A percentile compares a stretch with the other conserved stretches of the same genome.
phyloP scores from a whole-genome alignment of 2,888 invertebrate genomes.

The Leptopilina drosophilae region DNA sequence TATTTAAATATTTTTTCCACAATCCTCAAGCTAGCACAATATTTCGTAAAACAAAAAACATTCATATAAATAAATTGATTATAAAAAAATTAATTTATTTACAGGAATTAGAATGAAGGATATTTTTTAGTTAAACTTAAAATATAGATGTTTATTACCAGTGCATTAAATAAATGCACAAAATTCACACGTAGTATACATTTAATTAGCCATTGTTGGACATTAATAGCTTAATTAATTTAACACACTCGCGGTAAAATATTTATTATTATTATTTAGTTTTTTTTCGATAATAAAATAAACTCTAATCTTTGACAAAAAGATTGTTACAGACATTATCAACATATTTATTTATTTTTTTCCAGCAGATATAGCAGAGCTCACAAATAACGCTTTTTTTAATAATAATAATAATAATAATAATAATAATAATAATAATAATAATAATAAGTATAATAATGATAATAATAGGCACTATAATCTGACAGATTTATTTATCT shows the following conservation, averaged over 20 bases:
- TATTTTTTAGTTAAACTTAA: conserved; percentile 18
- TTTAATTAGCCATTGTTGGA: conserved; percentile 46
- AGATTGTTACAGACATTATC: conserved; percentile 58
- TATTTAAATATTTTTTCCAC: too few relatives aligned
- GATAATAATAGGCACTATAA: conserved; percentile 59
- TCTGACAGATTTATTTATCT: background rate
- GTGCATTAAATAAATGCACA: conserved; percentile 46
- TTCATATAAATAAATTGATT: too few relatives aligned
- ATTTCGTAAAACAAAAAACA: too few relatives aligned
- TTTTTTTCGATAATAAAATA: conserved; percentile 68
- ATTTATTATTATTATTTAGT: conserved; percentile 25
- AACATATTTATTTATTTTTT: conserved; percentile 49
- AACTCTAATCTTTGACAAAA: conserved; percentile 73
- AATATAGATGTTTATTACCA: conserved; percentile 39
- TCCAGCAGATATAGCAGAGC: conserved; percentile 44
- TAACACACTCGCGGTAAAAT: conserved; percentile 63
- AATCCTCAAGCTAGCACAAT: too few relatives aligned
- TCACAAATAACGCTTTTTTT: conserved; percentile 7
- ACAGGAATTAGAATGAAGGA: background rate
- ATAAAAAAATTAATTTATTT: too few relatives aligned
- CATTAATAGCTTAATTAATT: conserved; percentile 50
- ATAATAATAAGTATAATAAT: conserved; percentile 46
- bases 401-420: too few relatives aligned
- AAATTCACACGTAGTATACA: conserved; percentile 47
- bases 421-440: too few relatives aligned